phyloP scores from a whole-genome alignment of 2,888 invertebrate genomes.

The Lasius platythorax region DNA sequence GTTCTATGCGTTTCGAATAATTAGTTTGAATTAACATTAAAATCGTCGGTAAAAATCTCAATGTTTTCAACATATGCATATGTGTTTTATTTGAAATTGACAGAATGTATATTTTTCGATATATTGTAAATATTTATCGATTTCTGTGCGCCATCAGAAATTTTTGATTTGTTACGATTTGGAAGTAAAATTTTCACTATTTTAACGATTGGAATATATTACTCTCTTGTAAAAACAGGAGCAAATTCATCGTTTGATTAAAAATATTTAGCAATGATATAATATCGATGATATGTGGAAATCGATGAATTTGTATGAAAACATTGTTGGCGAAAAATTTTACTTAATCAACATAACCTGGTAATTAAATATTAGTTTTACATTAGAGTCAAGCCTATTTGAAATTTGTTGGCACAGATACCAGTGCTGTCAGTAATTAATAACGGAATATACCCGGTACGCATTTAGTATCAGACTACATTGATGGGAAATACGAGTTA shows the following conservation, averaged over 20 bases:
- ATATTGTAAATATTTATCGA: background rate
- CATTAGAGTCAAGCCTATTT: background rate
- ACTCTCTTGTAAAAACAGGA: background rate
- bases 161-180: background rate
- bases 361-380: background rate
- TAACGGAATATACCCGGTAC: background rate
- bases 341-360: background rate
- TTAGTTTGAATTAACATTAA: background rate
- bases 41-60: background rate
- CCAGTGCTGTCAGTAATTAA: background rate
- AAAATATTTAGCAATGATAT: background rate
- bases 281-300: background rate
- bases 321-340: background rate
- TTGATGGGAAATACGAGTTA: conserved; percentile 42
- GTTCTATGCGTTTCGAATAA: background rate
- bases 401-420: conserved; percentile 1
- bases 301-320: background rate
- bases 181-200: conserved; percentile 1
- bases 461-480: conserved; percentile 25
- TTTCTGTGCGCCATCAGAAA: background rate
- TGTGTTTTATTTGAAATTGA: background rate
- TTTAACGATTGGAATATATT: background rate
- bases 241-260: background rate
- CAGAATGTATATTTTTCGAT: background rate
- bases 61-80: background rate